Conservation (phyloP, 2,113 vertebrate genomes). For the Melanostigma gelatinosum region DNA sequence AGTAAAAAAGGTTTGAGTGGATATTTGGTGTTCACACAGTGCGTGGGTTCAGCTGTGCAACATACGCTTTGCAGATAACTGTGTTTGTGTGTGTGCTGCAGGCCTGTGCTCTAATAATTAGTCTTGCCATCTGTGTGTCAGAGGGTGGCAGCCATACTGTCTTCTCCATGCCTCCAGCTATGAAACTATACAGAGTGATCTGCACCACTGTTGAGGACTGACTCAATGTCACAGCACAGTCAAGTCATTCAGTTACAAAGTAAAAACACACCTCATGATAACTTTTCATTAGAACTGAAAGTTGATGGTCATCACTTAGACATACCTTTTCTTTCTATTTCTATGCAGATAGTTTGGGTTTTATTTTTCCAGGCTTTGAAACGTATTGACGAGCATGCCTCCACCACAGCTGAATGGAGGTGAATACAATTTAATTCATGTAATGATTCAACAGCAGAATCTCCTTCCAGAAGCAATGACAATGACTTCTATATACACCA, state of each 20-base stretch:
- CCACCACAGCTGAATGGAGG: too few species aligned
- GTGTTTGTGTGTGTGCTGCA: constrained; percentile 31
- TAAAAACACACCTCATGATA: neutral
- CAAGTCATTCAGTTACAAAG: neutral
- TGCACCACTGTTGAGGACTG: constrained; percentile 2
- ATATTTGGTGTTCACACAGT: neutral
- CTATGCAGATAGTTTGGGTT: neutral
- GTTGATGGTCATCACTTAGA: neutral
- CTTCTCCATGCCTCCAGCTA: constrained; percentile 40
- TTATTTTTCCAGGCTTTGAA: neutral
- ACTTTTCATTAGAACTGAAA: neutral
- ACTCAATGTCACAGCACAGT: constrained; percentile 36
- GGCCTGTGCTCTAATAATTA: constrained; percentile 67
- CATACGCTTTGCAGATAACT: neutral
- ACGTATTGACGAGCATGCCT: neutral
- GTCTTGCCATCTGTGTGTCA: constrained; percentile 73
- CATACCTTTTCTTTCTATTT: neutral
- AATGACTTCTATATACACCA: neutral
- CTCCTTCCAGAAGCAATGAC: neutral
- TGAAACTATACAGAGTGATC: constrained; percentile 33
- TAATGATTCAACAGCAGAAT: neutral
- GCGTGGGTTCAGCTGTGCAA: neutral
- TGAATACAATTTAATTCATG: too few species aligned
- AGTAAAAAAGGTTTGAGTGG: neutral
- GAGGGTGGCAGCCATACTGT: constrained; percentile 54